Percentiles rank a stretch among this genome's conserved stretches.
Evolutionary conservation across 2,797 vertebrate genomes (phyloP).

Genomic region (Acrossocheilus fasciatus): DNA sequence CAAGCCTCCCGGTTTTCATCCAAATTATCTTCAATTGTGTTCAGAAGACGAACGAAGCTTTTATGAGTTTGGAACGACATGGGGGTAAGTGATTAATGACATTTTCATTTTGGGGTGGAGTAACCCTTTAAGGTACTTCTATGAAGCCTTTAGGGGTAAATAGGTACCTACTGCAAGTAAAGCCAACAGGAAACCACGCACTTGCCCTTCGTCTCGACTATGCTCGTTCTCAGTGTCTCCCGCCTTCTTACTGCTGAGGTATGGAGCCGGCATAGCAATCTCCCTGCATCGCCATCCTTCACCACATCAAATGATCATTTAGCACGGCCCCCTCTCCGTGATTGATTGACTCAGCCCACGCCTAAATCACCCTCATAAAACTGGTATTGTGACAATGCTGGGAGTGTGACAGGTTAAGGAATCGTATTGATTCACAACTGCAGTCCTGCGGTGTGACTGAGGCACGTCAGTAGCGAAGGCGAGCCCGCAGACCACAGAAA

Average conservation of each 20-base stretch:
- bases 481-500: slow-evolving; percentile 26
- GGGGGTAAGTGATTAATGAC: no score
- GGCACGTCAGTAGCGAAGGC: slow-evolving; percentile 22
- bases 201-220: background rate
- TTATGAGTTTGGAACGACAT: no score
- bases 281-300: slow-evolving; percentile 52
- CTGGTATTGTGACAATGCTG: slow-evolving; percentile 61
- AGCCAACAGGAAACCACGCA: background rate
- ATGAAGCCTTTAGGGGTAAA: background rate
- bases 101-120: no score
- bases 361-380: slow-evolving; percentile 66
- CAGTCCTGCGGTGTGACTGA: slow-evolving; percentile 38
- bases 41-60: no score
- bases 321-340: slow-evolving; percentile 52
- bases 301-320: slow-evolving; percentile 64
- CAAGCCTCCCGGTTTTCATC: no score
- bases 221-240: slow-evolving; percentile 6
- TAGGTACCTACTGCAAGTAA: background rate
- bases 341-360: slow-evolving; percentile 61
- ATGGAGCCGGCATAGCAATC: slow-evolving; percentile 53
- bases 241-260: slow-evolving; percentile 49
- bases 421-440: slow-evolving; percentile 63
- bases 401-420: slow-evolving; percentile 64
- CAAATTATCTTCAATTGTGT: no score
- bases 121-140: background rate